phyloP scores from a whole-genome alignment of 1,140 invertebrate genomes.

The Eupristina koningsbergeri region DNA sequence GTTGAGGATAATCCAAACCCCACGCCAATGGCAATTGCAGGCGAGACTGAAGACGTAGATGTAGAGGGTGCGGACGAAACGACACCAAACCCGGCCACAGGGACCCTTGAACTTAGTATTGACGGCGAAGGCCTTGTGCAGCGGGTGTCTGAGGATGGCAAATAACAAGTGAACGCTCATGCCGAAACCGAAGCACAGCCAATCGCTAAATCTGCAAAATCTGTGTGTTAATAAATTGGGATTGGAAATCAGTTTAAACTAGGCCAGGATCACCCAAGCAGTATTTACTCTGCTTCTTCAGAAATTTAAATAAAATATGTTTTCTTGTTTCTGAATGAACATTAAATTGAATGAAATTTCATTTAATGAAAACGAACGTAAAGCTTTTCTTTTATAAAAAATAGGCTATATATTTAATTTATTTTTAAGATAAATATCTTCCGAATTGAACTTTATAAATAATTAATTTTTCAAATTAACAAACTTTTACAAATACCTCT shows the following conservation, averaged over 20 bases:
- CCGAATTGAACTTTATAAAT: no score
- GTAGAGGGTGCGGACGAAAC: slow-evolving; percentile 71
- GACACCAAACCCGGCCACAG: slow-evolving; percentile 43
- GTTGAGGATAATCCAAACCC: slow-evolving; percentile 71
- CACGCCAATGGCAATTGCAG: slow-evolving; percentile 78
- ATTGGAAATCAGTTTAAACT: neutral
- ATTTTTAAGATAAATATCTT: no score
- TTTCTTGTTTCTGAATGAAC: no score
- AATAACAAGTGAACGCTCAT: slow-evolving; percentile 70
- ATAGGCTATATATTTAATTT: no score
- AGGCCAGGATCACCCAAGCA: no score
- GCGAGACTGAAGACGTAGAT: slow-evolving; percentile 75
- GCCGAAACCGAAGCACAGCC: slow-evolving; percentile 71
- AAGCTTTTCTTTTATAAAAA: no score
- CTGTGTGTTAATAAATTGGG: neutral
- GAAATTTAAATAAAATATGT: no score
- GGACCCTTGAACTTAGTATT: slow-evolving; percentile 16
- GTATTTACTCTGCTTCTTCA: no score
- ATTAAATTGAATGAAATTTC: no score
- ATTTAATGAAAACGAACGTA: no score
- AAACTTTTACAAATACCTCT: no score
- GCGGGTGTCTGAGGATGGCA: slow-evolving; percentile 66
- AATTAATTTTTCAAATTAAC: no score
- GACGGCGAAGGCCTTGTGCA: slow-evolving; percentile 54
- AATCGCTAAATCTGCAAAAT: slow-evolving; percentile 68